Evolutionary conservation across 2,797 vertebrate genomes (phyloP).

Genomic region (Dromococcyx pavoninus): DNA sequence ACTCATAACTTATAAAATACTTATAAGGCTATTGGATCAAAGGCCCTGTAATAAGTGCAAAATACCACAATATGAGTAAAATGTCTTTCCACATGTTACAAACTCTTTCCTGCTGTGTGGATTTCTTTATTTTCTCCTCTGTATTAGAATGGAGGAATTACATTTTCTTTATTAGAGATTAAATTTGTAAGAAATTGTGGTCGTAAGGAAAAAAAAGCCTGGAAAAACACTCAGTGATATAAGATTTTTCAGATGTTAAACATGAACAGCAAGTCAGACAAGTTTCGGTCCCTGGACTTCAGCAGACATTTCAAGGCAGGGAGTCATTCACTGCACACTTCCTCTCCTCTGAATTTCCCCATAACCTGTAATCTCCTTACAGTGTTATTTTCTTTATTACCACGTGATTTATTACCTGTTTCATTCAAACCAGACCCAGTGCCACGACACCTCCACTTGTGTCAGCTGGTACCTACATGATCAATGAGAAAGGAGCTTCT

Average conservation of each 20-base stretch:
- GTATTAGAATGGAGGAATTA: background rate
- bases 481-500: background rate
- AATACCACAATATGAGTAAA: background rate
- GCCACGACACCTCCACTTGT: background rate
- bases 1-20: background rate
- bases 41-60: background rate
- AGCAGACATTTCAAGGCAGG: background rate
- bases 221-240: background rate
- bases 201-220: background rate
- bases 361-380: background rate
- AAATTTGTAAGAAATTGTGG: background rate
- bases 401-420: background rate
- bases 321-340: background rate
- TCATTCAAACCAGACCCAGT: background rate
- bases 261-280: background rate
- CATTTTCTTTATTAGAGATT: background rate
- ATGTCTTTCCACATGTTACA: background rate
- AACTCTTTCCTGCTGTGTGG: background rate
- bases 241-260: slow-evolving; percentile 3
- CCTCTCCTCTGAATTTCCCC: background rate
- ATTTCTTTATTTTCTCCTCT: slow-evolving; percentile 20
- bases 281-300: background rate
- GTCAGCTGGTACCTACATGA: background rate
- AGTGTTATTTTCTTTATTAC: background rate
- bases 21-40: background rate